Evolutionary conservation across 2,797 vertebrate genomes (phyloP).

Genomic region (Hephaestus fuliginosus): DNA sequence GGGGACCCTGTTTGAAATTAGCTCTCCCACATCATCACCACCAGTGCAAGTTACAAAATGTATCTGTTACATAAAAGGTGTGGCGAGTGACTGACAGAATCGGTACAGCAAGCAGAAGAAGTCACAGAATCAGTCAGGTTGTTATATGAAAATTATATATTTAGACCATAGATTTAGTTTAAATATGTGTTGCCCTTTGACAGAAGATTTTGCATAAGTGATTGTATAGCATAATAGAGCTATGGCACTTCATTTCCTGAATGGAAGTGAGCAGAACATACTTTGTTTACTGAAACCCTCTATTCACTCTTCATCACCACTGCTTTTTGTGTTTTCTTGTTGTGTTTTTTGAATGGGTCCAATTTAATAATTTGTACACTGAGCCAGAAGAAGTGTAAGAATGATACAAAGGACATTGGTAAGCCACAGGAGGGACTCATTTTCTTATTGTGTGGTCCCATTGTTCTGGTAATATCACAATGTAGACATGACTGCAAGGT

Average conservation of each 20-base stretch:
- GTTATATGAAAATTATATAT: slow-evolving; percentile 5
- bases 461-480: neutral
- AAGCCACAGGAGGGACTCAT: neutral
- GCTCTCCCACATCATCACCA: slow-evolving; percentile 6
- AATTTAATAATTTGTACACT: neutral
- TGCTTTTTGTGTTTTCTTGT: neutral
- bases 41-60: slow-evolving; percentile 14
- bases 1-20: neutral
- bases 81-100: slow-evolving; percentile 4
- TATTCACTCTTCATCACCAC: neutral
- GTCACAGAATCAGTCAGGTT: neutral
- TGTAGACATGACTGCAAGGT: neutral
- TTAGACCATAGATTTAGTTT: neutral
- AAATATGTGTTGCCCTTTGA: neutral
- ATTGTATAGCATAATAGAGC: too few relatives aligned
- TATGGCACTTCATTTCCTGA: neutral
- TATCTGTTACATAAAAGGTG: slow-evolving; percentile 17
- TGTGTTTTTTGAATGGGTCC: neutral
- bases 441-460: neutral
- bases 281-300: neutral
- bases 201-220: too few relatives aligned
- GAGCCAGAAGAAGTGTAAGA: neutral
- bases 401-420: neutral
- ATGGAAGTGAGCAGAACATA: neutral
- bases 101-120: neutral